Percentiles rank a stretch among this genome's conserved stretches.
phyloP scores from a whole-genome alignment of 1,140 invertebrate genomes.

The Drosophila micromelanica region DNA sequence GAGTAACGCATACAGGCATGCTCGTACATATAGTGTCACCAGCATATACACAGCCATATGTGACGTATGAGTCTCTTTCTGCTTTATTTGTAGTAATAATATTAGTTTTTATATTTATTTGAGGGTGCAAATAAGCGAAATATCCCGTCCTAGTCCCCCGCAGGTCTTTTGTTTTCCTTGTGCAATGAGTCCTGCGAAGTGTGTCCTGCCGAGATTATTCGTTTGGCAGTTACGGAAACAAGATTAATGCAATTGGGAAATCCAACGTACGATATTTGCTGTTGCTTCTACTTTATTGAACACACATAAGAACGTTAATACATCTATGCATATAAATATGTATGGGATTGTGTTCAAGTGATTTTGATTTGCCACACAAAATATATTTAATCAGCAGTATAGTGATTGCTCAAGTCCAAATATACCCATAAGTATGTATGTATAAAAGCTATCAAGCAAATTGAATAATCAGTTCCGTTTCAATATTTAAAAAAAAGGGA shows the following conservation, averaged over 20 bases:
- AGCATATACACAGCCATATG: constrained; percentile 17
- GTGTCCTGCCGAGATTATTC: constrained; percentile 16
- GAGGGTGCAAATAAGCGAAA: constrained; percentile 43
- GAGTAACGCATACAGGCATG: constrained; percentile 21
- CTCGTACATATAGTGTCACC: background rate
- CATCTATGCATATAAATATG: constrained; percentile 25
- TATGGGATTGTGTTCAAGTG: constrained; percentile 48
- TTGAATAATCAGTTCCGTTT: too few species aligned
- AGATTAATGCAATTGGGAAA: constrained; percentile 79
- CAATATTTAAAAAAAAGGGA: too few species aligned
- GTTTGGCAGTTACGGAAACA: constrained; percentile 43
- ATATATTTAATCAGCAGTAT: constrained; percentile 35
- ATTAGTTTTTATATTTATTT: constrained; percentile 72
- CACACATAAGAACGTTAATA: constrained; percentile 18
- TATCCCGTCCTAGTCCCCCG: constrained; percentile 6
- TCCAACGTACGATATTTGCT: constrained; percentile 40
- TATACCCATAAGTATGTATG: background rate
- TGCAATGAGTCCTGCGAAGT: constrained; percentile 18
- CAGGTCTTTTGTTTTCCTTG: constrained; percentile 57
- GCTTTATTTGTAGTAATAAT: constrained; percentile 71
- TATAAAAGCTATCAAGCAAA: too few species aligned
- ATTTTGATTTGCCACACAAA: constrained; percentile 24
- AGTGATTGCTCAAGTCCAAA: constrained; percentile 27
- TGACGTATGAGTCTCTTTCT: constrained; percentile 26
- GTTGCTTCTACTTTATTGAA: constrained; percentile 27